Evolutionary conservation across 2,797 vertebrate genomes (phyloP), one percentile per base, ranked within the genome.

Genomic region (Astyanax mexicanus): DNA sequence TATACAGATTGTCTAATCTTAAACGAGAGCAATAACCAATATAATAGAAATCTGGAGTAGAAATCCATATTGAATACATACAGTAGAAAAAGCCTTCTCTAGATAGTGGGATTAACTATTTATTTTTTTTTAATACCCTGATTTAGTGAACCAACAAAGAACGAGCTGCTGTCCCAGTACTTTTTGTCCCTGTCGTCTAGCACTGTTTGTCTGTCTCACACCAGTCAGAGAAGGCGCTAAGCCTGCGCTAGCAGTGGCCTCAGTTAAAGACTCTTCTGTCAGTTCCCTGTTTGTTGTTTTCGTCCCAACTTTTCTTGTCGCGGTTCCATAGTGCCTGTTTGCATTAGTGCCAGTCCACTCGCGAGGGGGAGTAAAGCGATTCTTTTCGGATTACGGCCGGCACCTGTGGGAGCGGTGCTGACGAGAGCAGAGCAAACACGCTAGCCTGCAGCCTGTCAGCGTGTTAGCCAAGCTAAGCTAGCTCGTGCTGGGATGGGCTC

Each of bases 371-470:
- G 25, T 25, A 61, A 72, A 75, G 62, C 42, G 44, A 47, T 77
- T 62, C 23, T 42, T 76, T 62, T 76, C 4, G 17, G 54, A 72
- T 68, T 29, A 54, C 23, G 40, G 25, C 37, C 55, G 15, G 55
- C 72, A 49, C 57, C 66, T 52, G 21, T 42, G 67, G 73, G 55
- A 66, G 49, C 29, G 12, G 25, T 19, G 38, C 52, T 72, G 47
- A 72, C 13, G 32, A 72, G 65, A 57, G 29, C 37, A 51, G 64
- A 73, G 44, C 38, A 77, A 72, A 80, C 21, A 67, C 2, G 19
- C 40, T 57, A 45, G 67, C 61, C 65, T 54, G 68, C 80, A 75
- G 65, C 42, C 68, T 52, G 44, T 62, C 25, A 29, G 57, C 44
- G 27, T 37, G 69, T 49, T 74, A 69, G 74, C 57, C 62, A 58